phyloP scores from a whole-genome alignment of 2,888 invertebrate genomes.

The Scelioninae gen. 1 region DNA sequence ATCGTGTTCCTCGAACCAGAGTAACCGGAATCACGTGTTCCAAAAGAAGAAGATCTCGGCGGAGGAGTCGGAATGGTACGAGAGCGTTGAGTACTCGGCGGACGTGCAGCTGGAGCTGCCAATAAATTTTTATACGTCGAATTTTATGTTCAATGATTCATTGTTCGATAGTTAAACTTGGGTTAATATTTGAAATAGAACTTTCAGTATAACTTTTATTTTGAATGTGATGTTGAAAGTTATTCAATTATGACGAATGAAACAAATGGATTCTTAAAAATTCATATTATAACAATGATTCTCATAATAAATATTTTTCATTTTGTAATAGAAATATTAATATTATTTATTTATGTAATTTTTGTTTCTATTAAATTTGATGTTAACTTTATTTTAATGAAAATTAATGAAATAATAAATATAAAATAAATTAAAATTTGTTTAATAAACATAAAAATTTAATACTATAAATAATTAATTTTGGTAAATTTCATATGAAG shows the following conservation, averaged over 20 bases:
- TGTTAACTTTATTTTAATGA: too few relatives aligned
- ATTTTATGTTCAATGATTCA: constrained; percentile 38
- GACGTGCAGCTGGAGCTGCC: constrained; percentile 74
- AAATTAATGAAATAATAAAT: too few relatives aligned
- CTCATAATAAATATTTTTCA: not conserved
- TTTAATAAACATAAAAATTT: too few relatives aligned
- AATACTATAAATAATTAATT: too few relatives aligned
- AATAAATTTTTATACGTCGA: constrained; percentile 65
- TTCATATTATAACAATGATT: not conserved
- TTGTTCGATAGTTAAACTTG: constrained; percentile 2
- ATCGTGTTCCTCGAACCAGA: constrained; percentile 77
- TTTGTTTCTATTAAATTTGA: too few relatives aligned
- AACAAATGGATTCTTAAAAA: too few relatives aligned
- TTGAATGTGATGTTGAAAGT: too few relatives aligned
- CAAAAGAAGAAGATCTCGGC: constrained; percentile 77
- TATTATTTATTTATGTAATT: not conserved
- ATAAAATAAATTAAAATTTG: too few relatives aligned
- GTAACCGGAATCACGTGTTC: constrained; percentile 72
- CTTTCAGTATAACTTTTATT: not conserved
- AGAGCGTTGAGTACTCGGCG: constrained; percentile 64
- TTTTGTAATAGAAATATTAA: not conserved
- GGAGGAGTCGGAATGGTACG: constrained; percentile 75
- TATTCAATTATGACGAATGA: too few relatives aligned
- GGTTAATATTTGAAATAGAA: constrained; percentile 20
- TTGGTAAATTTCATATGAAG: too few relatives aligned